Conservation (phyloP, 2,113 vertebrate species). For the Oreochromis niloticus region DNA sequence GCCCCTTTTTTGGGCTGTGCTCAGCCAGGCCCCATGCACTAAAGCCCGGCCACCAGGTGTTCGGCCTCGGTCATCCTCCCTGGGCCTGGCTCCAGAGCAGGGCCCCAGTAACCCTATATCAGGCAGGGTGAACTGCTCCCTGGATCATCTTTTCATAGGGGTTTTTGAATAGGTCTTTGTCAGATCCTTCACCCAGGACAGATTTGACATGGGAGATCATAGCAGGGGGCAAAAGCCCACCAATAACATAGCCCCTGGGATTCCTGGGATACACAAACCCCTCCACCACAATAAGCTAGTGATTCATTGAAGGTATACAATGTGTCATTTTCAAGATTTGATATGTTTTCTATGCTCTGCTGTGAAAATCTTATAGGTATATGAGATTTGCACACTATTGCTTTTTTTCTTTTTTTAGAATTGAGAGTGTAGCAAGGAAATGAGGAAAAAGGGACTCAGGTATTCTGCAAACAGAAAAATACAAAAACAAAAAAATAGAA, state of each 20-base stretch:
- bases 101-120: neutral
- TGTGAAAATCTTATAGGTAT: neutral
- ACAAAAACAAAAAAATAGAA: neutral
- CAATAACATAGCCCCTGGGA: neutral
- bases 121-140: neutral
- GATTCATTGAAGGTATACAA: neutral
- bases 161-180: neutral
- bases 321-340: neutral
- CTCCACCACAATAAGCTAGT: neutral
- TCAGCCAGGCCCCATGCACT: neutral
- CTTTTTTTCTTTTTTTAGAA: rapidly evolving
- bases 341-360: neutral
- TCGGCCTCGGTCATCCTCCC: neutral
- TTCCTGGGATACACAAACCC: rapidly evolving
- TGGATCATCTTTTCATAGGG: neutral
- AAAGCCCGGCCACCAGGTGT: neutral
- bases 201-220: neutral
- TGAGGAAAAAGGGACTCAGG: neutral
- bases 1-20: neutral
- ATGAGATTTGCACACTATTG: neutral
- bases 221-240: neutral
- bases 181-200: neutral
- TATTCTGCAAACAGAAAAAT: neutral
- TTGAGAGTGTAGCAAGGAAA: neutral
- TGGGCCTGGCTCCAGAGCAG: neutral